Evolutionary conservation across 2,113 vertebrate species (phyloP).

Genomic region (Alligator mississippiensis): DNA sequence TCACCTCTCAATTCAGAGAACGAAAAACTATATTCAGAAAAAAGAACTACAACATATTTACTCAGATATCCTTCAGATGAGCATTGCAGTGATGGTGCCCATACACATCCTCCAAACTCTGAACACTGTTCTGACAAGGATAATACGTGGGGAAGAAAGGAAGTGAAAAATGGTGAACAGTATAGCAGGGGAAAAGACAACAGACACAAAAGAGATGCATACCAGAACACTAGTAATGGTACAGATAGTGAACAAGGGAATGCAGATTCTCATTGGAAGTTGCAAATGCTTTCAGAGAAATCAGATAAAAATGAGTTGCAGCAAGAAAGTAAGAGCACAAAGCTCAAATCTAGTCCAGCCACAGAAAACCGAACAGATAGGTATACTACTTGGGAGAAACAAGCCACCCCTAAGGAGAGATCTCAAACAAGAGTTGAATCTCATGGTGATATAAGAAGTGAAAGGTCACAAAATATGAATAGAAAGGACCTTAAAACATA

Average conservation of each 20-base stretch:
- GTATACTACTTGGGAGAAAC: slow-evolving; percentile 70
- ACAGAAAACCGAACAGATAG: slow-evolving; percentile 67
- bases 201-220: slow-evolving; percentile 67
- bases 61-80: slow-evolving; percentile 53
- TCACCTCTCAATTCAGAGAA: slow-evolving; percentile 52
- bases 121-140: slow-evolving; percentile 67
- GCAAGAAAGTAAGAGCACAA: slow-evolving; percentile 65
- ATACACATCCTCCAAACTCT: background rate
- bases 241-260: slow-evolving; percentile 54
- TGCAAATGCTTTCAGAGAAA: slow-evolving; percentile 67
- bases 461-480: slow-evolving; percentile 65
- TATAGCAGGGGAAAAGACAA: slow-evolving; percentile 47
- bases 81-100: slow-evolving; percentile 41
- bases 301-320: slow-evolving; percentile 65
- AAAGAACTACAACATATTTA: slow-evolving; percentile 51
- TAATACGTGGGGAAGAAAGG: slow-evolving; percentile 74
- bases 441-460: slow-evolving; percentile 60
- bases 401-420: slow-evolving; percentile 66
- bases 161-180: slow-evolving; percentile 64
- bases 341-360: slow-evolving; percentile 64
- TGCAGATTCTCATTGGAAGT: slow-evolving; percentile 62
- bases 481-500: slow-evolving; percentile 76
- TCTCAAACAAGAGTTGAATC: slow-evolving; percentile 63
- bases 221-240: slow-evolving; percentile 13
- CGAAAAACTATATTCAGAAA: slow-evolving; percentile 69